These are phyloP conservation scores for Eulithis testata DNA, from an alignment of 2,888 invertebrate species.

Conservation along the genomic window DNA sequence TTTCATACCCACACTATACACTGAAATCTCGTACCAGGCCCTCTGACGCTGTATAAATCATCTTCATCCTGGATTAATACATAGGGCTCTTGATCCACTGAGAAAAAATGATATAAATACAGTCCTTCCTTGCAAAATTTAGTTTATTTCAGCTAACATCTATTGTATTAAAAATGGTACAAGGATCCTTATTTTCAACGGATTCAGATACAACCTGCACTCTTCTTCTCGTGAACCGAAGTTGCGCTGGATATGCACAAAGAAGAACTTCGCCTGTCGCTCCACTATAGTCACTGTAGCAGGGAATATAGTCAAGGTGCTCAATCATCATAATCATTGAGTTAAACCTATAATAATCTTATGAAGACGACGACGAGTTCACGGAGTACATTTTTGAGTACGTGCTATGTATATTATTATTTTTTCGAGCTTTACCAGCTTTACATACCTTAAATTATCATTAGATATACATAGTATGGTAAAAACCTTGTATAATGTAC, in stretches of 20 bases:
- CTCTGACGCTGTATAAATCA: too few species aligned
- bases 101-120: too few species aligned
- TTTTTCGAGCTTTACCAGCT: too few species aligned
- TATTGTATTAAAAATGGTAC: conserved; percentile 1
- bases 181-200: conserved; percentile 10
- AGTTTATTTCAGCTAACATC: conserved; percentile 20
- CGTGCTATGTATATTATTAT: too few species aligned
- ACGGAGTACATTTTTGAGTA: background rate
- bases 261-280: conserved; percentile 25
- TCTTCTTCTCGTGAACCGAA: conserved; percentile 23
- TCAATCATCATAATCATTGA: conserved; percentile 24
- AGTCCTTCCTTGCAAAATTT: background rate
- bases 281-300: conserved; percentile 22
- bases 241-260: conserved; percentile 37
- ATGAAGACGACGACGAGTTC: background rate
- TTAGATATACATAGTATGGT: too few species aligned
- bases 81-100: too few species aligned
- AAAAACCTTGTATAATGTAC: too few species aligned
- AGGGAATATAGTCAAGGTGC: conserved; percentile 23
- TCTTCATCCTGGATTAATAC: too few species aligned
- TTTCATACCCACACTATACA: too few species aligned
- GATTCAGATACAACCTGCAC: conserved; percentile 31
- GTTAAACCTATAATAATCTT: background rate
- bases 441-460: too few species aligned
- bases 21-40: too few species aligned